These are phyloP conservation scores for Formica aserva DNA, from an alignment of 2,888 invertebrate genomes.

Conservation along the genomic window DNA sequence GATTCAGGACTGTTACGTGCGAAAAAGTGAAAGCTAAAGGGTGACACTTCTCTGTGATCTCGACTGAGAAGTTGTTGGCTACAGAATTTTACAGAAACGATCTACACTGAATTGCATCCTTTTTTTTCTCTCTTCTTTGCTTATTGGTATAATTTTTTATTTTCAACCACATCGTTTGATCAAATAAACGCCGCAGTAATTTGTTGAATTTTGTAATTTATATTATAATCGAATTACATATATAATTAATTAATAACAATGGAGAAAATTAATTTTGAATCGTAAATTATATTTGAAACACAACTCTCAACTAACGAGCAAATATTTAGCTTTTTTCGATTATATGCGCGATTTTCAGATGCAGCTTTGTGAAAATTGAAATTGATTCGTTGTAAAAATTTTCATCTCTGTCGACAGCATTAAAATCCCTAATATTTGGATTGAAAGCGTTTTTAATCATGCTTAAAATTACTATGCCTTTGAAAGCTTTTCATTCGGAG, in stretches of 20 bases:
- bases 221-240: background rate
- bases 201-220: background rate
- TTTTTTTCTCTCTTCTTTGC: constrained; percentile 18
- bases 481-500: background rate
- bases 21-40: constrained; percentile 18
- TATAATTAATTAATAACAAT: constrained; percentile 32
- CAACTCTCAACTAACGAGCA: constrained; percentile 21
- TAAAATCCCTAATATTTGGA: background rate
- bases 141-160: constrained; percentile 18
- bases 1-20: background rate
- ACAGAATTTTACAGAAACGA: constrained; percentile 38
- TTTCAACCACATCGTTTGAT: background rate
- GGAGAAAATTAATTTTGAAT: constrained; percentile 36
- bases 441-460: constrained; percentile 30
- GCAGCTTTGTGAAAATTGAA: constrained; percentile 28
- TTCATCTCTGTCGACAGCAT: background rate
- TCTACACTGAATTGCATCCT: background rate
- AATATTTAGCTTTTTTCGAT: constrained; percentile 31
- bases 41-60: constrained; percentile 36
- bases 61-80: constrained; percentile 42
- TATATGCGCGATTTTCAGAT: background rate
- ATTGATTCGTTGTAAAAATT: constrained; percentile 9
- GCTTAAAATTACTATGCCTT: constrained; percentile 1
- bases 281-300: background rate
- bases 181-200: constrained; percentile 10